These are phyloP conservation scores for Paguma larvata DNA, from an alignment of 2,797 vertebrate species.

Conservation along the genomic window DNA sequence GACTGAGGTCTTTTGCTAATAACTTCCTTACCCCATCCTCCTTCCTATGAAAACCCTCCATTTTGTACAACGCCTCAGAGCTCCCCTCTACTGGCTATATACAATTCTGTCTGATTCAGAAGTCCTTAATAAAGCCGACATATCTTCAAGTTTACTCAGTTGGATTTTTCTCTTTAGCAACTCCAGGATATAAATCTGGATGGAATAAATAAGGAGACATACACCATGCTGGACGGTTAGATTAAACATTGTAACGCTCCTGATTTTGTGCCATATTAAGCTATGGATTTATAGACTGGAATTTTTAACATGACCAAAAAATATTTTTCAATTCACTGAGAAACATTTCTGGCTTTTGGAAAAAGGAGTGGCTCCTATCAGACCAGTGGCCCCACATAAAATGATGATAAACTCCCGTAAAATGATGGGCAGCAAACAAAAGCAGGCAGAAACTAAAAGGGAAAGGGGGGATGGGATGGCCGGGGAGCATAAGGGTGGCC, in stretches of 20 bases:
- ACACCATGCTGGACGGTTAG: too few relatives aligned
- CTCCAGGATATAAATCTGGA: too few relatives aligned
- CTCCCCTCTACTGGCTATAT: not conserved
- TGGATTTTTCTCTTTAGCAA: too few relatives aligned
- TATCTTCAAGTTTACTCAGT: not conserved
- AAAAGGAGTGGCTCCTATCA: too few relatives aligned
- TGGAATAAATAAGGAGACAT: too few relatives aligned
- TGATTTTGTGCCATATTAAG: too few relatives aligned
- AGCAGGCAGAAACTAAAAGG: not conserved
- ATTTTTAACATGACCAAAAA: too few relatives aligned
- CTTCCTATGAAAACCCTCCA: not conserved
- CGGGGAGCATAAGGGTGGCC: not conserved
- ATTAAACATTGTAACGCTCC: too few relatives aligned
- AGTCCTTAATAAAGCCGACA: not conserved
- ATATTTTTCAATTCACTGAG: too few relatives aligned
- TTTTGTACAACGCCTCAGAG: not conserved
- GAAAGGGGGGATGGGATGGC: rapidly evolving
- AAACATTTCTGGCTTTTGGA: too few relatives aligned
- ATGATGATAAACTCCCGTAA: not conserved
- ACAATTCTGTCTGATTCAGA: not conserved
- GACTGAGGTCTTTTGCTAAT: not conserved
- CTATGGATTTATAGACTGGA: too few relatives aligned
- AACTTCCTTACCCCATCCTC: not conserved
- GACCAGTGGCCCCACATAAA: too few relatives aligned
- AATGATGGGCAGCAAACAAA: not conserved